Conservation (phyloP, 2,888 invertebrate genomes). For the Leptodirus hochenwartii region DNA sequence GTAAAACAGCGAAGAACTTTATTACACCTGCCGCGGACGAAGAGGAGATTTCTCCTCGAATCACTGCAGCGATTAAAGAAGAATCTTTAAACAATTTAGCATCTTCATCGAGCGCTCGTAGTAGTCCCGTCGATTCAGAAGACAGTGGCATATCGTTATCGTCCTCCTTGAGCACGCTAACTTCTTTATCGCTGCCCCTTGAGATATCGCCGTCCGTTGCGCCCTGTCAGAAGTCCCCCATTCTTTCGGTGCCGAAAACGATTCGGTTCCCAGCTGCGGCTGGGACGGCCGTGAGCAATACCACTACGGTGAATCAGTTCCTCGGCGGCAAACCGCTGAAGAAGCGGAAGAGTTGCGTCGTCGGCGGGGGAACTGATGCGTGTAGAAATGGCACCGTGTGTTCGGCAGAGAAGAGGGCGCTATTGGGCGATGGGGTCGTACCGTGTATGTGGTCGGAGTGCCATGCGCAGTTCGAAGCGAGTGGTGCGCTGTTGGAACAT, state of each 20-base stretch:
- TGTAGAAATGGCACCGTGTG: constrained; percentile 8
- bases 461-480: constrained; percentile 56
- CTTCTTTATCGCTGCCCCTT: too few relatives aligned
- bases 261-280: constrained; percentile 55
- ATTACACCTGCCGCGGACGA: too few relatives aligned
- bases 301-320: constrained; percentile 17
- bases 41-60: too few relatives aligned
- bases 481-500: constrained; percentile 69
- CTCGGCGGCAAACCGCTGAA: constrained; percentile 16
- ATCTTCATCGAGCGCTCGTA: too few relatives aligned
- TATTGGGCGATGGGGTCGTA: constrained; percentile 23
- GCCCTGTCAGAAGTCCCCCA: constrained; percentile 47
- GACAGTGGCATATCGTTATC: too few relatives aligned
- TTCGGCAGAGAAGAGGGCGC: constrained; percentile 18
- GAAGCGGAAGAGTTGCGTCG: constrained; percentile 11
- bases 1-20: too few relatives aligned
- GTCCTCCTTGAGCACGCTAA: too few relatives aligned
- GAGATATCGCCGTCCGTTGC: too few relatives aligned
- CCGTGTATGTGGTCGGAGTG: constrained; percentile 73
- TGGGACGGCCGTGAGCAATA: too few relatives aligned
- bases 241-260: constrained; percentile 63
- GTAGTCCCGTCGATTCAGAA: too few relatives aligned
- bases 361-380: background rate
- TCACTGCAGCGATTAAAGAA: too few relatives aligned
- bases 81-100: too few relatives aligned